Conservation (phyloP, 2,888 invertebrate genomes). For the Campoplex capitator region DNA sequence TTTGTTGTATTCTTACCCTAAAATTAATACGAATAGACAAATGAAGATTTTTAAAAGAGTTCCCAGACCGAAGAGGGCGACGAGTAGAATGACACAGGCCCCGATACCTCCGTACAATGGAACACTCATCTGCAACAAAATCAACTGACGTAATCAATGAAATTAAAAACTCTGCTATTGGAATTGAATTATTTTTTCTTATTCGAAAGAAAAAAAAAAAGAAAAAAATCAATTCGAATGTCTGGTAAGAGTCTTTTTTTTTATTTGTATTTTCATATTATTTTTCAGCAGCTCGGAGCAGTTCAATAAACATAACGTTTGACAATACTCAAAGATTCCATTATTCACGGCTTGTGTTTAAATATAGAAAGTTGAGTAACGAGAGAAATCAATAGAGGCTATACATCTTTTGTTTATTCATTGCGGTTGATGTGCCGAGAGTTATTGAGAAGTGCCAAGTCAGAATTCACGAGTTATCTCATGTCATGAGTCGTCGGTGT, state of each 20-base stretch:
- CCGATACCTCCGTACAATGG: slow-evolving; percentile 80
- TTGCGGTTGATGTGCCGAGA: background rate
- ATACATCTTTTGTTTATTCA: slow-evolving; percentile 49
- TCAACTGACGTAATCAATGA: background rate
- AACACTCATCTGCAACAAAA: slow-evolving; percentile 81
- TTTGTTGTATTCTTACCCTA: slow-evolving; percentile 77
- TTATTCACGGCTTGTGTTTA: slow-evolving; percentile 7
- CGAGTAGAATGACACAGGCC: slow-evolving; percentile 78
- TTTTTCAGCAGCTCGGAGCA: background rate
- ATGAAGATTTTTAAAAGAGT: slow-evolving; percentile 78
- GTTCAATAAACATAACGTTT: background rate
- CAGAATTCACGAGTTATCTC: slow-evolving; percentile 23
- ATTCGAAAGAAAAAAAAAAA: background rate
- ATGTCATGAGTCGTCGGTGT: background rate
- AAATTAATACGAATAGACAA: slow-evolving; percentile 78
- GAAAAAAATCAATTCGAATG: background rate
- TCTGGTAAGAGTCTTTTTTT: background rate
- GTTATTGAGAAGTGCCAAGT: slow-evolving; percentile 19
- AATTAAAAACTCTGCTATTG: background rate
- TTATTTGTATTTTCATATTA: too few species aligned
- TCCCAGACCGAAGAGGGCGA: slow-evolving; percentile 80
- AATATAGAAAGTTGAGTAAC: slow-evolving; percentile 48
- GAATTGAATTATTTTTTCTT: background rate
- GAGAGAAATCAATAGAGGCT: slow-evolving; percentile 42
- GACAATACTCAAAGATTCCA: background rate